phyloP scores from a whole-genome alignment of 2,797 vertebrate genomes.

The Pipistrellus nathusii region DNA sequence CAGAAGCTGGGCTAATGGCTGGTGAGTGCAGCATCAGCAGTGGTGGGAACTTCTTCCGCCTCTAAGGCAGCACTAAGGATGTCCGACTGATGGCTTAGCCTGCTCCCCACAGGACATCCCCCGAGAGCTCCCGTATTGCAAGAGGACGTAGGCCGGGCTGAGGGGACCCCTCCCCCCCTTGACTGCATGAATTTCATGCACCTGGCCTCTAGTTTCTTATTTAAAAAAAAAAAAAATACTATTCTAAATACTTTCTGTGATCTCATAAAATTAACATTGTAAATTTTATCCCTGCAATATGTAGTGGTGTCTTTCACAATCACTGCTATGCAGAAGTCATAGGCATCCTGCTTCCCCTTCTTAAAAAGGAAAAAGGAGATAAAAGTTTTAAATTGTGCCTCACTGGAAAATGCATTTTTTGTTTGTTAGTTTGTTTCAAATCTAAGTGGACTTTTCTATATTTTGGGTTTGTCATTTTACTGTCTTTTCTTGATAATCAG shows the following conservation, averaged over 20 bases:
- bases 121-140: too few species aligned
- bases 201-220: not conserved
- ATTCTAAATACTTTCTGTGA: constrained; percentile 13
- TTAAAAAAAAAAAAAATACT: not conserved
- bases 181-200: too few species aligned
- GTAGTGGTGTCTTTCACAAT: constrained; percentile 24
- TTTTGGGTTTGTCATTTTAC: constrained; percentile 42
- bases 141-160: too few species aligned
- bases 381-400: constrained; percentile 17
- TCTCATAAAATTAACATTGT: not conserved
- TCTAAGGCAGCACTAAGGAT: too few species aligned
- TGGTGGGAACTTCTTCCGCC: too few species aligned
- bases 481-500: constrained; percentile 36
- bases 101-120: too few species aligned
- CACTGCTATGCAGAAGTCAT: not conserved
- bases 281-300: not conserved
- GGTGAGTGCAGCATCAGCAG: too few species aligned
- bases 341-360: not conserved
- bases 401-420: not conserved
- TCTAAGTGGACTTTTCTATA: not conserved
- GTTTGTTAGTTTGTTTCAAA: not conserved
- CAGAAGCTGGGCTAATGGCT: too few species aligned
- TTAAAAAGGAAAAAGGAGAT: not conserved
- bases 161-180: too few species aligned
- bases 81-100: too few species aligned